A percentile compares a stretch with the other conserved stretches of the same genome.
phyloP scores from a whole-genome alignment of 2,797 vertebrate species.

The Perodicticus potto region DNA sequence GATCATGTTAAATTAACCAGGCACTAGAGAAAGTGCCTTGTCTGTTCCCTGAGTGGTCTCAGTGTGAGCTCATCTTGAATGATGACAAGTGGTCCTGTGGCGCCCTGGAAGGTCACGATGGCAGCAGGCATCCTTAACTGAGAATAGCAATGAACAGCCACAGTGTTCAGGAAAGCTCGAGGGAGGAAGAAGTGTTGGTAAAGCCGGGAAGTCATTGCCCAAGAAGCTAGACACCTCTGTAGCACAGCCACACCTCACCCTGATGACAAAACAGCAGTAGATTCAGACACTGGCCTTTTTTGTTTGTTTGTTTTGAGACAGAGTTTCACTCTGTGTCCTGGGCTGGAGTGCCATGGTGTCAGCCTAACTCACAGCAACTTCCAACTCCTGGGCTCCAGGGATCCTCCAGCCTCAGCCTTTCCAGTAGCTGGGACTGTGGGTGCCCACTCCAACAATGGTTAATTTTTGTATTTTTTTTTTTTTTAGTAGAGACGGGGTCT shows the following conservation, averaged over 20 bases:
- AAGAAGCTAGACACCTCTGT: background rate
- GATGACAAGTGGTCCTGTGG: background rate
- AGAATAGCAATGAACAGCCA: background rate
- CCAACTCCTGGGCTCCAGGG: too few relatives aligned
- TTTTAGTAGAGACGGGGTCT: too few relatives aligned
- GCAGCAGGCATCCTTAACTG: background rate
- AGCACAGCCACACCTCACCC: background rate
- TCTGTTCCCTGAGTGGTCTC: background rate
- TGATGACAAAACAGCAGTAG: background rate
- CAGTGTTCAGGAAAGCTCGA: background rate
- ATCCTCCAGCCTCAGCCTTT: too few relatives aligned
- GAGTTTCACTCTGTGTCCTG: too few relatives aligned
- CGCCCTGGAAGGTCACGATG: background rate
- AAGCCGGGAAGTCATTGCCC: background rate
- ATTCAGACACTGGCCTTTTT: background rate
- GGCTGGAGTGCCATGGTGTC: too few relatives aligned
- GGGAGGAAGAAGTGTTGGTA: background rate
- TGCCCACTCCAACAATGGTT: too few relatives aligned
- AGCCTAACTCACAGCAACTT: too few relatives aligned
- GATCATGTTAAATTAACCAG: background rate
- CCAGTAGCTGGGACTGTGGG: too few relatives aligned
- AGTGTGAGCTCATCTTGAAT: background rate
- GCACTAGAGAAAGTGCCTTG: background rate
- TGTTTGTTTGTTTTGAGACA: too few relatives aligned
- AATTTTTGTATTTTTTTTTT: too few relatives aligned